A percentile compares a stretch with the other conserved stretches of the same genome.
Evolutionary conservation across 2,113 vertebrate genomes (phyloP).

Genomic region (Pteruthius melanotis): DNA sequence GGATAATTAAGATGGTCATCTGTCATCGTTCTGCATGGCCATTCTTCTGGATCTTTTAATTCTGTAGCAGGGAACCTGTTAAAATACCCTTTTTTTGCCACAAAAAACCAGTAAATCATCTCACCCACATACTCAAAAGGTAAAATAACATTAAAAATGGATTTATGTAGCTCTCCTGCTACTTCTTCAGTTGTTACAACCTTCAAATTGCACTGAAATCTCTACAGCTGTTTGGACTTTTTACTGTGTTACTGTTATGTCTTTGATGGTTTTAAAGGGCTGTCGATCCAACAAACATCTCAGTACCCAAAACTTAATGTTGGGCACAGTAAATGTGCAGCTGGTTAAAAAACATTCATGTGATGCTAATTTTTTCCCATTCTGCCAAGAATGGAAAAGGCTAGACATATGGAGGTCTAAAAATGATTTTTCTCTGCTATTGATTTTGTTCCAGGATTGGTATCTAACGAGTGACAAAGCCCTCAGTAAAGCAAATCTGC

Average conservation of each 20-base stretch:
- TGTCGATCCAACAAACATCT: slow-evolving; percentile 12
- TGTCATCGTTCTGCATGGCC: background rate
- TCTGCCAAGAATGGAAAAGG: slow-evolving; percentile 3
- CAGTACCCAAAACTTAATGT: background rate
- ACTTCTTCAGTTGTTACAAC: background rate
- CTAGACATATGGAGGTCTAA: slow-evolving; percentile 37
- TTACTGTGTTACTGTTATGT: background rate
- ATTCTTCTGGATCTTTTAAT: background rate
- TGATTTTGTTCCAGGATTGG: background rate
- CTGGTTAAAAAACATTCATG: slow-evolving; percentile 30
- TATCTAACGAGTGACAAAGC: background rate
- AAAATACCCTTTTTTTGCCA: background rate
- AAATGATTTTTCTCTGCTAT: slow-evolving; percentile 22
- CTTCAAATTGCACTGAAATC: background rate
- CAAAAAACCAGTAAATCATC: background rate
- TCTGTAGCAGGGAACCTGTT: background rate
- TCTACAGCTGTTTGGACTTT: slow-evolving; percentile 1
- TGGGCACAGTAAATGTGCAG: background rate
- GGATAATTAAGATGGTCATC: slow-evolving; percentile 1
- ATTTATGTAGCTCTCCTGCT: background rate
- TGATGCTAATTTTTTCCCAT: background rate
- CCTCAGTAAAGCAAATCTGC: background rate
- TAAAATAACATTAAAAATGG: background rate
- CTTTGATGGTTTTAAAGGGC: slow-evolving; percentile 31
- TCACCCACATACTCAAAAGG: background rate